Percentiles rank a stretch among this genome's conserved stretches.
Conservation (phyloP, 2,797 vertebrate genomes). For the Ptychobarbus kaznakovi region DNA sequence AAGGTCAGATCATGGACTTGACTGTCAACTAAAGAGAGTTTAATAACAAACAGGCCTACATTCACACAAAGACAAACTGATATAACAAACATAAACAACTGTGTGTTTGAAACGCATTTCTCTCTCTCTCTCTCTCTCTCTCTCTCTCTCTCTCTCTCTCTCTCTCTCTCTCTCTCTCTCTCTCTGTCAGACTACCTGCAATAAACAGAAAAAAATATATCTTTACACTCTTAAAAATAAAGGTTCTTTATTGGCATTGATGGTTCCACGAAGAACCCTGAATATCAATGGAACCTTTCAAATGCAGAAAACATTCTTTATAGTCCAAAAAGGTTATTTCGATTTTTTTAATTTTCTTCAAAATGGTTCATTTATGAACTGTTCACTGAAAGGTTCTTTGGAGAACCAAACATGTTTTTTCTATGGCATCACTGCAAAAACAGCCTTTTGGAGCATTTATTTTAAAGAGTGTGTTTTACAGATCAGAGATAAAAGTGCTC, state of each 20-base stretch:
- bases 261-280: background rate
- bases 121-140: background rate
- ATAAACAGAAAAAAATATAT: background rate
- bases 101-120: background rate
- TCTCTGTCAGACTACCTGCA: background rate
- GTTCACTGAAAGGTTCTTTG: too few species aligned
- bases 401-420: too few species aligned
- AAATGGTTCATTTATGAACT: too few species aligned
- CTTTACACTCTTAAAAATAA: background rate
- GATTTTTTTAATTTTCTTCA: background rate
- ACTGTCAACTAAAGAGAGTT: conserved; percentile 11
- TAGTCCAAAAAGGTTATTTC: background rate
- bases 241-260: background rate
- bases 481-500: background rate
- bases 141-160: background rate
- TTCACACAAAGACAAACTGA: background rate
- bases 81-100: background rate
- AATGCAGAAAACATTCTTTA: background rate
- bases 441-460: too few species aligned
- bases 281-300: background rate
- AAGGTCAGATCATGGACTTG: conserved; percentile 22
- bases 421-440: too few species aligned
- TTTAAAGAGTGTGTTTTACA: background rate
- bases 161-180: background rate
- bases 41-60: background rate